Percentiles rank a stretch among this genome's conserved stretches.
Conservation (phyloP, 2,888 invertebrate genomes). For the Campoletis raptor region DNA sequence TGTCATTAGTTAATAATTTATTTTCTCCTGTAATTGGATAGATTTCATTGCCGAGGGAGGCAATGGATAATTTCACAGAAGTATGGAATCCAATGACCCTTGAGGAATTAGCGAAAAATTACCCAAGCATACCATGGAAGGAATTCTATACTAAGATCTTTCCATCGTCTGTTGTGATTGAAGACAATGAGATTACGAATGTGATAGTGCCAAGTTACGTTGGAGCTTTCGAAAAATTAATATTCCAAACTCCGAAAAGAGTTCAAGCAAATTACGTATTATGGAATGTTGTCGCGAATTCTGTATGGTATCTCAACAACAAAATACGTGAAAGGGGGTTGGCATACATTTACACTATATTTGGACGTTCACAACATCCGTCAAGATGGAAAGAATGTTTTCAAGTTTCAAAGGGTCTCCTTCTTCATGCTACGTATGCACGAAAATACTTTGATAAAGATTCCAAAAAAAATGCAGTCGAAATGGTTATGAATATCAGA, state of each 20-base stretch:
- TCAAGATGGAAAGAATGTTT: neutral
- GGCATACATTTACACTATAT: neutral
- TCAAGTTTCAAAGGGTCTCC: slow-evolving; percentile 88
- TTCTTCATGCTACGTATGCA: slow-evolving; percentile 86
- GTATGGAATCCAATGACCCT: neutral
- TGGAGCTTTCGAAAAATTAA: neutral
- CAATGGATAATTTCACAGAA: neutral
- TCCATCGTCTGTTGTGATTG: neutral
- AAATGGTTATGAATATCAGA: neutral
- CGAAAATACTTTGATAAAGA: neutral
- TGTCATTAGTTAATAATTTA: no score
- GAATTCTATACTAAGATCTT: neutral
- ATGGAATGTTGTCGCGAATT: neutral
- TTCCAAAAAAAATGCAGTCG: neutral
- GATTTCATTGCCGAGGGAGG: neutral
- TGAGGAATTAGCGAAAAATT: neutral
- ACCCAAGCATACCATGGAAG: neutral
- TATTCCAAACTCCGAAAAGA: neutral
- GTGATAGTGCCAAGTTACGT: neutral
- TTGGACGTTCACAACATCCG: neutral
- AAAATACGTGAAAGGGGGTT: slow-evolving; percentile 85
- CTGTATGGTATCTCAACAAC: neutral
- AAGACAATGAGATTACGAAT: neutral
- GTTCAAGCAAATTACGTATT: neutral
- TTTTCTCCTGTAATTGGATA: neutral